Percentiles rank a stretch among this genome's conserved stretches.
phyloP scores from a whole-genome alignment of 2,888 invertebrate genomes.

The Hermaeophaga mercurialis region DNA sequence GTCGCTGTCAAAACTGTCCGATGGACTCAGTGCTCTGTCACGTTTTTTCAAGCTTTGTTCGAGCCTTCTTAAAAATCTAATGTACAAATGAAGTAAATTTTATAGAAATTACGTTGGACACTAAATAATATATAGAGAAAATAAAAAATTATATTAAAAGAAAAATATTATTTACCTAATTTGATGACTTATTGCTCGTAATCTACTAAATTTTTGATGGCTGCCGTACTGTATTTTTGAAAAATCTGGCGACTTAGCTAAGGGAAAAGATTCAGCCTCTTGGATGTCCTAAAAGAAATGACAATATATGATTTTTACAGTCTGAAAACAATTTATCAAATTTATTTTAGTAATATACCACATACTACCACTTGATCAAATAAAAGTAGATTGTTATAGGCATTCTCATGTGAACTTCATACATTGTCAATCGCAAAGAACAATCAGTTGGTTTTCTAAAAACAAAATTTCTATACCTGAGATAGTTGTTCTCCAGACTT shows the following conservation, averaged over 20 bases:
- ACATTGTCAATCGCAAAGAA: no score
- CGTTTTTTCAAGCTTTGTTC: slow-evolving; percentile 74
- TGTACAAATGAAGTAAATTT: no score
- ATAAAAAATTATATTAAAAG: no score
- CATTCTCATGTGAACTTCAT: no score
- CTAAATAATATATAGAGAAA: no score
- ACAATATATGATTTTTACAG: background rate
- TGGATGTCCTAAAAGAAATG: slow-evolving; percentile 43
- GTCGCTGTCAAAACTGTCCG: slow-evolving; percentile 59
- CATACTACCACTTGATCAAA: no score
- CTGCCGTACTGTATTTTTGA: slow-evolving; percentile 55
- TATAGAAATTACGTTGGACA: no score
- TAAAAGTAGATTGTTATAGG: no score
- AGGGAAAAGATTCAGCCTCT: slow-evolving; percentile 60
- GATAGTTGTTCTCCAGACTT: slow-evolving; percentile 44
- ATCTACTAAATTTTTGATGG: slow-evolving; percentile 67
- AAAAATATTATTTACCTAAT: slow-evolving; percentile 77
- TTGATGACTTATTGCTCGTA: slow-evolving; percentile 76
- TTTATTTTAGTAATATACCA: no score
- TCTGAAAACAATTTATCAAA: no score
- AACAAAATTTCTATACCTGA: no score
- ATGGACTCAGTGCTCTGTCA: slow-evolving; percentile 62
- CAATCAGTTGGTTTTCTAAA: no score
- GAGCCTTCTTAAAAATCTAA: slow-evolving; percentile 72
- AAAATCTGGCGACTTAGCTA: slow-evolving; percentile 65